Evolutionary conservation across 2,888 invertebrate genomes (phyloP).

Genomic region (Drosophila setosimentum): DNA sequence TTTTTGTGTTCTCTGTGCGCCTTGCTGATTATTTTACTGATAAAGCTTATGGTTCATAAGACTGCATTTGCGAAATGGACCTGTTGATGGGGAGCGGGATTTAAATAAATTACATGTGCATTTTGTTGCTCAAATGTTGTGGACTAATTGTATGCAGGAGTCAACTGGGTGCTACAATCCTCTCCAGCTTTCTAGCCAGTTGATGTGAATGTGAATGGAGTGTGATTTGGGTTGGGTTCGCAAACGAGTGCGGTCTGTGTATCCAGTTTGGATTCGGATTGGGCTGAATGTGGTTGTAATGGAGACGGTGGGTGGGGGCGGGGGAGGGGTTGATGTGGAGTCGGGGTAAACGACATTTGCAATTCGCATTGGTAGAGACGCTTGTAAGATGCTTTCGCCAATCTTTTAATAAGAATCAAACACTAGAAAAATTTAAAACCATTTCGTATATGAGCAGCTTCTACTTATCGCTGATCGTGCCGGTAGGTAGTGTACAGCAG

Average conservation of each 20-base stretch:
- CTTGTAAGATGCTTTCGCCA: slow-evolving; percentile 78
- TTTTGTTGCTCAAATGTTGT: slow-evolving; percentile 65
- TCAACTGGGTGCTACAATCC: slow-evolving; percentile 25
- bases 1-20: slow-evolving; percentile 14
- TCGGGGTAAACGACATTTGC: slow-evolving; percentile 62
- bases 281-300: neutral
- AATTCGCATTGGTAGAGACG: slow-evolving; percentile 62
- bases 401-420: slow-evolving; percentile 82
- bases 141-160: slow-evolving; percentile 78
- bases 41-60: slow-evolving; percentile 77
- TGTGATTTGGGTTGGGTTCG: slow-evolving; percentile 56
- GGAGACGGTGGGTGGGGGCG: too few species aligned
- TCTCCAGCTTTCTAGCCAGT: slow-evolving; percentile 19
- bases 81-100: slow-evolving; percentile 52
- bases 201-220: slow-evolving; percentile 62
- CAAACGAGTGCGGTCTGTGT: slow-evolving; percentile 33
- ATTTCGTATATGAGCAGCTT: slow-evolving; percentile 78
- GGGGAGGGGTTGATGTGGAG: neutral
- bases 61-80: slow-evolving; percentile 49
- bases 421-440: slow-evolving; percentile 81
- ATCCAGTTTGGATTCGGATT: slow-evolving; percentile 28
- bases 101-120: slow-evolving; percentile 73
- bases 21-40: slow-evolving; percentile 68
- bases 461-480: slow-evolving; percentile 78
- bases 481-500: slow-evolving; percentile 65